A percentile compares a stretch with the other conserved stretches of the same genome.
phyloP scores from a whole-genome alignment of 1,140 invertebrate species.

The Drosophila miranda region DNA sequence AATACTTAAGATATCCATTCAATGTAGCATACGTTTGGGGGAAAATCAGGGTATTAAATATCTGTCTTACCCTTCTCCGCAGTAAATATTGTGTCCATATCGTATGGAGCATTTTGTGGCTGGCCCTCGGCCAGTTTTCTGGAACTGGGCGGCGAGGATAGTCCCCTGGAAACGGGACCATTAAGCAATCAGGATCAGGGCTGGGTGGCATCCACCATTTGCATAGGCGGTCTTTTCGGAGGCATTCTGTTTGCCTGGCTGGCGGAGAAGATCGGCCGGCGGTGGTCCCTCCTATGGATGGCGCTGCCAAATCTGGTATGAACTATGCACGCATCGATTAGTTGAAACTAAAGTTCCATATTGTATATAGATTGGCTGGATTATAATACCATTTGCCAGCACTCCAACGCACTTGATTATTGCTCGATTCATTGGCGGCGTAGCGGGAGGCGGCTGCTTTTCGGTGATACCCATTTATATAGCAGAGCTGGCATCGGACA shows the following conservation, averaged over 20 bases:
- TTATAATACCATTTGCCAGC: constrained; percentile 81
- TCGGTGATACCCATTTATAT: constrained; percentile 83
- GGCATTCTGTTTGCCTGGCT: constrained; percentile 83
- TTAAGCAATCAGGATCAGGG: constrained; percentile 82
- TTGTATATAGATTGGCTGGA: constrained; percentile 66
- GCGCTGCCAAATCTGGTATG: constrained; percentile 68
- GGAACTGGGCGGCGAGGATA: constrained; percentile 76
- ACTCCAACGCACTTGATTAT: constrained; percentile 74
- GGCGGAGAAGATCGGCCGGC: constrained; percentile 83
- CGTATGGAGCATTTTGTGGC: constrained; percentile 69
- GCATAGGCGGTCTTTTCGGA: constrained; percentile 83
- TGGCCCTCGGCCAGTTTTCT: constrained; percentile 84
- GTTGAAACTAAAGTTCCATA: background rate
- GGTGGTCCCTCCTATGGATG: constrained; percentile 53
- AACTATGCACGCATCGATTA: background rate
- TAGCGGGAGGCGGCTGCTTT: constrained; percentile 82
- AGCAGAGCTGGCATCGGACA: constrained; percentile 82
- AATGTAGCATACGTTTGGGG: background rate
- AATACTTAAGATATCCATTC: background rate
- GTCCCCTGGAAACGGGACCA: constrained; percentile 58
- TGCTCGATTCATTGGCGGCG: constrained; percentile 82
- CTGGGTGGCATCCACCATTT: constrained; percentile 84
- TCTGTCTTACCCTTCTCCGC: background rate
- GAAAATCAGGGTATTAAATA: background rate
- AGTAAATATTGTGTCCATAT: constrained; percentile 65